Conservation (phyloP, 2,888 invertebrate genomes). For the Junonia oenone region DNA sequence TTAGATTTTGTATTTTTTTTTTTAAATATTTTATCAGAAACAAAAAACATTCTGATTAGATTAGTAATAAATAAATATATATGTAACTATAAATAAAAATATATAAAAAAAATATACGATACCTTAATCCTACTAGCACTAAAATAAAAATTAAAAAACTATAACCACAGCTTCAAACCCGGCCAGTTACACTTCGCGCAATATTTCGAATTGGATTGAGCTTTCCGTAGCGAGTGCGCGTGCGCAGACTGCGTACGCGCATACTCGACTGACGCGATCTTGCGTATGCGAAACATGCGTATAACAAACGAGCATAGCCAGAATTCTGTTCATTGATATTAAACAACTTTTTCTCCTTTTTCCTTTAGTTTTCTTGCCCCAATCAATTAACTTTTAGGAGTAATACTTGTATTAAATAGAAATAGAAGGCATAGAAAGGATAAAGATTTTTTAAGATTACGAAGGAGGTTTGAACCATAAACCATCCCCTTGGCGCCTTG, state of each 20-base stretch:
- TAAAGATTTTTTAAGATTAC: too few species aligned
- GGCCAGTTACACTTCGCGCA: conserved; percentile 32
- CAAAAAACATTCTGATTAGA: not conserved
- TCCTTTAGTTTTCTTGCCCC: too few species aligned
- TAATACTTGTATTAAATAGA: too few species aligned
- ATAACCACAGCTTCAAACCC: conserved; percentile 1
- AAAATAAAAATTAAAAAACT: not conserved
- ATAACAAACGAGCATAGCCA: too few species aligned
- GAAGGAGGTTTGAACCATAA: too few species aligned
- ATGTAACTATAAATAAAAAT: not conserved
- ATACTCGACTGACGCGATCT: conserved; percentile 45
- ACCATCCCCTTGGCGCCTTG: too few species aligned
- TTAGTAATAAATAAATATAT: not conserved
- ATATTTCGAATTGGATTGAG: conserved; percentile 26
- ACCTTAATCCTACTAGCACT: conserved; percentile 16
- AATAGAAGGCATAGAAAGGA: too few species aligned
- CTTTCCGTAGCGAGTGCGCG: conserved; percentile 44
- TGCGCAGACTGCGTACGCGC: conserved; percentile 61
- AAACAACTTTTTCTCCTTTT: too few species aligned
- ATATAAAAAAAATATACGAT: conserved; percentile 1
- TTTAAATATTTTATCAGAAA: not conserved
- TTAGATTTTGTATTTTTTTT: not conserved
- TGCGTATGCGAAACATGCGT: not conserved
- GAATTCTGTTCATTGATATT: too few species aligned
- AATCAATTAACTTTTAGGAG: too few species aligned